phyloP scores from a whole-genome alignment of 2,888 invertebrate species.

The Melitaea athalia region DNA sequence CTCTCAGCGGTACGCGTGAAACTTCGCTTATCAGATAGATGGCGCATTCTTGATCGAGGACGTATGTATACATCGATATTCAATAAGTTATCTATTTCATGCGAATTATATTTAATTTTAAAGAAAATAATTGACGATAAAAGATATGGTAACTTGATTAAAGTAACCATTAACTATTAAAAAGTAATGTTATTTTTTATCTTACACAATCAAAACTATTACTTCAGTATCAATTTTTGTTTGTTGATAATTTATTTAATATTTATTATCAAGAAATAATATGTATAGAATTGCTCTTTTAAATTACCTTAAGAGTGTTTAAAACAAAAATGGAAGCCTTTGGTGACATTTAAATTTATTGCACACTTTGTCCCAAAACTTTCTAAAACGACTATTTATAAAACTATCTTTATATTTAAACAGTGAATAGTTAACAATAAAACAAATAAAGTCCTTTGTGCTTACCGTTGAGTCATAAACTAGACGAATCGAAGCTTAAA shows the following conservation, averaged over 20 bases:
- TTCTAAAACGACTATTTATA: slow-evolving; percentile 8
- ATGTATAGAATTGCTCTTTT: too few species aligned
- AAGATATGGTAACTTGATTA: too few species aligned
- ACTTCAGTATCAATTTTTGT: too few species aligned
- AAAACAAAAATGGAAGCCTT: too few species aligned
- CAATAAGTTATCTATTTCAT: slow-evolving; percentile 38
- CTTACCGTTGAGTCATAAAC: slow-evolving; percentile 39
- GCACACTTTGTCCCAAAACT: neutral
- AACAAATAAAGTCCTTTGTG: slow-evolving; percentile 53
- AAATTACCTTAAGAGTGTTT: too few species aligned
- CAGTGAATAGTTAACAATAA: slow-evolving; percentile 40
- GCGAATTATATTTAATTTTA: slow-evolving; percentile 21
- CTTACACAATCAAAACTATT: too few species aligned
- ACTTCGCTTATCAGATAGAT: slow-evolving; percentile 65
- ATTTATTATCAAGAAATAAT: too few species aligned
- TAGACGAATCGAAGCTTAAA: slow-evolving; percentile 32
- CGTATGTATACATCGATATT: slow-evolving; percentile 38
- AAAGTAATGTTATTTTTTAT: too few species aligned
- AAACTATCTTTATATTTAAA: slow-evolving; percentile 27
- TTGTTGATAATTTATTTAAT: too few species aligned
- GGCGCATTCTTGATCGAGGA: slow-evolving; percentile 63
- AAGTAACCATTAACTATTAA: too few species aligned
- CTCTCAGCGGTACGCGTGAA: slow-evolving; percentile 54
- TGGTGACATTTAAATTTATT: too few species aligned
- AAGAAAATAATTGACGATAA: neutral